A percentile compares a stretch with the other conserved stretches of the same genome.
phyloP scores from a whole-genome alignment of 2,113 vertebrate species.

The western clawed frog (Xenopus tropicalis) region DNA sequence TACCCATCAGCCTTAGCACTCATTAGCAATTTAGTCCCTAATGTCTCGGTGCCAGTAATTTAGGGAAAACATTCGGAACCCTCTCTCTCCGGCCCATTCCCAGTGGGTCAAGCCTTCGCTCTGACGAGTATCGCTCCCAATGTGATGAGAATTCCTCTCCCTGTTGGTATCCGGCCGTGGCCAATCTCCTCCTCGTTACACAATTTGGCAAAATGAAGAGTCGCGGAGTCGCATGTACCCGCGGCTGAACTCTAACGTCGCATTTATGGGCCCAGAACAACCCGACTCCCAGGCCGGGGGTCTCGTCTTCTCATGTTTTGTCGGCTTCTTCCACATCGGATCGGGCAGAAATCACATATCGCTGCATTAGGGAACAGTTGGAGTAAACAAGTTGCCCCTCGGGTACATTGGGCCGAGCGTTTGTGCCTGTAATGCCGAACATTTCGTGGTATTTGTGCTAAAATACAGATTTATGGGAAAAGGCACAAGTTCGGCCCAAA shows the following conservation, averaged over 20 bases:
- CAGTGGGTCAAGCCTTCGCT: constrained; percentile 12
- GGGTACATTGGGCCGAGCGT: no score
- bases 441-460: no score
- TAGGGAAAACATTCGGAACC: constrained; percentile 9
- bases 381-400: no score
- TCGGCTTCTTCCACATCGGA: no score
- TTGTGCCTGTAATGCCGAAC: no score
- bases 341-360: no score
- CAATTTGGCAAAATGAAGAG: background rate
- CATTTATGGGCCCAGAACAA: background rate
- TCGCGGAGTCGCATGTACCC: background rate
- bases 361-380: no score
- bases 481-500: no score
- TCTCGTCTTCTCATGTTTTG: no score
- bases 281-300: no score
- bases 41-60: constrained; percentile 1
- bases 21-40: constrained; percentile 17
- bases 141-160: background rate
- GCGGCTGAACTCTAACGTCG: background rate
- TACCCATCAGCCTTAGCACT: constrained; percentile 7
- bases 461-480: no score
- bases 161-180: background rate
- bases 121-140: background rate
- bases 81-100: background rate
- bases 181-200: background rate